Percentiles rank a stretch among this genome's conserved stretches.
phyloP scores from a whole-genome alignment of 2,113 vertebrate species.

The Plecturocebus donacophilus region DNA sequence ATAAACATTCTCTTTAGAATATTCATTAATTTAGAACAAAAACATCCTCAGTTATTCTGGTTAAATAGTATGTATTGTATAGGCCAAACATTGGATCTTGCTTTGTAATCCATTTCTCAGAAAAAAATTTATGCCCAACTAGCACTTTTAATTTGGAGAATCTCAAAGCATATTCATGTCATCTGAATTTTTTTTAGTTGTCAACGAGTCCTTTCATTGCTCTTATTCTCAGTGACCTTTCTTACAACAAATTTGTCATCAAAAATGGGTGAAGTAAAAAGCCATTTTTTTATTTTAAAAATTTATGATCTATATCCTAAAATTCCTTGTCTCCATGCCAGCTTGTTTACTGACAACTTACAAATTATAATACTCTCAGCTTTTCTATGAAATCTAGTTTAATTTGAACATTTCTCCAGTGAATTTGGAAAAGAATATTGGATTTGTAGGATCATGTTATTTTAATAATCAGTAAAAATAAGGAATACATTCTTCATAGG shows the following conservation, averaged over 20 bases:
- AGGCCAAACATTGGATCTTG: slow-evolving; percentile 7
- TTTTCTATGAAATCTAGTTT: slow-evolving; percentile 22
- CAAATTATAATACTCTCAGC: slow-evolving; percentile 1
- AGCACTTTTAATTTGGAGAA: not conserved
- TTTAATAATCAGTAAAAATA: slow-evolving; percentile 43
- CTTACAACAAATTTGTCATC: not conserved
- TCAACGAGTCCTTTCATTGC: not conserved
- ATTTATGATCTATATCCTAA: not conserved
- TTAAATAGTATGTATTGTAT: not conserved
- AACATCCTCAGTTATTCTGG: not conserved
- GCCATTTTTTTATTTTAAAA: not conserved
- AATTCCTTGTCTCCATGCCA: not conserved
- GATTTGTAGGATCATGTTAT: not conserved
- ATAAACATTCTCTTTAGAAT: slow-evolving; percentile 11
- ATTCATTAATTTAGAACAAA: slow-evolving; percentile 17
- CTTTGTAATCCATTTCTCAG: not conserved
- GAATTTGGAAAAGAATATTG: not conserved
- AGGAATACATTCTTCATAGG: not conserved
- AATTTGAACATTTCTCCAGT: slow-evolving; percentile 31
- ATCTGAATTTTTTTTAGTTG: not conserved
- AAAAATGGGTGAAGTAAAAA: slow-evolving; percentile 29
- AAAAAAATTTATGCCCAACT: not conserved
- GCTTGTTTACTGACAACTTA: slow-evolving; percentile 37
- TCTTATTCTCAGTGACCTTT: slow-evolving; percentile 15
- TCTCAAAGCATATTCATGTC: not conserved